A percentile compares a stretch with the other conserved stretches of the same genome.
These are phyloP conservation scores for Helicoverpa armigera DNA, from an alignment of 1,140 invertebrate species.

Conservation along the genomic window DNA sequence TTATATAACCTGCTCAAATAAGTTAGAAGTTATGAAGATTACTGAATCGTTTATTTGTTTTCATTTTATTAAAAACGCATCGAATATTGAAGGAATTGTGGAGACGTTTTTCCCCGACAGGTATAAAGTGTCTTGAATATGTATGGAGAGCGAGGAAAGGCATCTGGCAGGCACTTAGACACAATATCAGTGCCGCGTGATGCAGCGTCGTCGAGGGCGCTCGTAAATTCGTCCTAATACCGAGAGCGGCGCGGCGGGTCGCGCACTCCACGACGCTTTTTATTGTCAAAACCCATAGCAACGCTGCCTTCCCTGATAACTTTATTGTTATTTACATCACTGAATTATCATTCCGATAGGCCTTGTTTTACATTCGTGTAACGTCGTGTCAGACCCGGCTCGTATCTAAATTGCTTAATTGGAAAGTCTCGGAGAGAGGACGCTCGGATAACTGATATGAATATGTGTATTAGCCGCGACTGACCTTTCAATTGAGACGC, in stretches of 20 bases:
- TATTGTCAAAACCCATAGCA: conserved; percentile 84
- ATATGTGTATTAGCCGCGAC: conserved; percentile 61
- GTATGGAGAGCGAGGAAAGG: background rate
- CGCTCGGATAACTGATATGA: conserved; percentile 69
- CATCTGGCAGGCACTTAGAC: conserved; percentile 22
- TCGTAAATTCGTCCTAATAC: conserved; percentile 80
- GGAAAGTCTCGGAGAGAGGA: conserved; percentile 77
- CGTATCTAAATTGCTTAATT: conserved; percentile 87
- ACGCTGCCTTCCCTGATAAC: conserved; percentile 79
- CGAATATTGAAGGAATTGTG: background rate
- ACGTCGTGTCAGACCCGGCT: conserved; percentile 75
- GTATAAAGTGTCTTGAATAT: conserved; percentile 11
- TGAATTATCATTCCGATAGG: conserved; percentile 83
- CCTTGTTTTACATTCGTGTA: conserved; percentile 84
- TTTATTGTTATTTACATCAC: conserved; percentile 86
- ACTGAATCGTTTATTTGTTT: conserved; percentile 3
- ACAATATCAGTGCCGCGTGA: conserved; percentile 42
- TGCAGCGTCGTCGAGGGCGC: conserved; percentile 54
- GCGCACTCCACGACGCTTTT: conserved; percentile 77
- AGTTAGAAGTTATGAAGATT: background rate
- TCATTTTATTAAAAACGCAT: background rate
- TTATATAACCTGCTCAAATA: background rate
- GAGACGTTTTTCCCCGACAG: background rate
- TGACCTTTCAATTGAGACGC: conserved; percentile 71
- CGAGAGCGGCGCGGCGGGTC: conserved; percentile 67